A percentile compares a stretch with the other conserved stretches of the same genome.
phyloP scores from a whole-genome alignment of 2,797 vertebrate genomes.

The Distichodus sexfasciatus region DNA sequence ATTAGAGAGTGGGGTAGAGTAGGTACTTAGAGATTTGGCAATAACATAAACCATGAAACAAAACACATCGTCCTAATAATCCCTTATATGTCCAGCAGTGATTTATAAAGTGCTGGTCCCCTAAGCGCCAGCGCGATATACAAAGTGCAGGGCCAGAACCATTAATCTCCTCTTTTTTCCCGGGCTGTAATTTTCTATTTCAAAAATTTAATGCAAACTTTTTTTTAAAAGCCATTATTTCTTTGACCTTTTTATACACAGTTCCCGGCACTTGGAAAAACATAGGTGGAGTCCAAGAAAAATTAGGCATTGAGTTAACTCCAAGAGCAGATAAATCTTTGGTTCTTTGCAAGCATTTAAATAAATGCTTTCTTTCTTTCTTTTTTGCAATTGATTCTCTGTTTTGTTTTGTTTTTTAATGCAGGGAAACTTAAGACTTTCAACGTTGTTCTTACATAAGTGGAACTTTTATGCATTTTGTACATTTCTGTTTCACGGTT shows the following conservation, averaged over 20 bases:
- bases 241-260: constrained; percentile 74
- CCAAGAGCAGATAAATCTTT: constrained; percentile 74
- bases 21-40: constrained; percentile 67
- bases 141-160: constrained; percentile 72
- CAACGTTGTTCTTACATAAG: constrained; percentile 29
- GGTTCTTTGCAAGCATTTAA: constrained; percentile 55
- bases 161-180: constrained; percentile 78
- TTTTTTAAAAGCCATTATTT: constrained; percentile 69
- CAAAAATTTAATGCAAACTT: constrained; percentile 76
- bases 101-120: constrained; percentile 85
- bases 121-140: constrained; percentile 69
- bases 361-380: constrained; percentile 42
- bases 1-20: constrained; percentile 63
- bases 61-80: constrained; percentile 67
- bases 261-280: constrained; percentile 77
- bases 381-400: constrained; percentile 41
- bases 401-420: too few species aligned
- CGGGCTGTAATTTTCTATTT: constrained; percentile 77
- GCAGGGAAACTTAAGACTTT: constrained; percentile 32
- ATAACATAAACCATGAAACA: constrained; percentile 62
- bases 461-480: not conserved
- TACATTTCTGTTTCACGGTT: constrained; percentile 4
- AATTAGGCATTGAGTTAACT: constrained; percentile 68
- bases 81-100: constrained; percentile 67
- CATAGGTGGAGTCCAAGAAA: constrained; percentile 75